Conservation (phyloP, 2,797 vertebrate genomes). For the Enteromius unitaeniatus region DNA sequence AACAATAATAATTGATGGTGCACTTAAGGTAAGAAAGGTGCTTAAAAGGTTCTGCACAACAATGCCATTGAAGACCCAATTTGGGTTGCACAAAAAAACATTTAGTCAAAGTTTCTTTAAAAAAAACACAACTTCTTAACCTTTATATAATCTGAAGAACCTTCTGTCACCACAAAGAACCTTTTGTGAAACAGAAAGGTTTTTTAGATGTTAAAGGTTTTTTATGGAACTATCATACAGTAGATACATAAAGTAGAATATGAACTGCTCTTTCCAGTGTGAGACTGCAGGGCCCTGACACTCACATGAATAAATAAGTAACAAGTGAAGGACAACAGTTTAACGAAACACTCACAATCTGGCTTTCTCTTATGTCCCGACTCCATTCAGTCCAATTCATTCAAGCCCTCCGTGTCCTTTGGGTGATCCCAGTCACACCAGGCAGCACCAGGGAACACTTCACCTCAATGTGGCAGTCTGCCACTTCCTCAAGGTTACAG, state of each 20-base stretch:
- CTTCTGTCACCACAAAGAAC: too few relatives aligned
- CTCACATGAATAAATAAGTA: slow-evolving; percentile 33
- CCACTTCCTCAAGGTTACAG: slow-evolving; percentile 17
- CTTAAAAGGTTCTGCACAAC: too few relatives aligned
- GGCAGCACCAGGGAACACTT: background rate
- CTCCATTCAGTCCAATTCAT: background rate
- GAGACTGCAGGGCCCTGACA: background rate
- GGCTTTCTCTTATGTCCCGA: background rate
- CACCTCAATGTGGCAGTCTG: slow-evolving; percentile 4
- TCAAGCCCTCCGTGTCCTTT: background rate
- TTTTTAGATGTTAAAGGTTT: too few relatives aligned
- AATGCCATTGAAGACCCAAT: too few relatives aligned
- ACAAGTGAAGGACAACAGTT: slow-evolving; percentile 6
- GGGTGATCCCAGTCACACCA: background rate
- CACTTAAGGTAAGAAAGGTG: too few relatives aligned
- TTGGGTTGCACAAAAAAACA: too few relatives aligned
- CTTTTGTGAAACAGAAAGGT: too few relatives aligned
- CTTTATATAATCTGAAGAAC: too few relatives aligned
- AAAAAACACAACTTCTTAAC: too few relatives aligned
- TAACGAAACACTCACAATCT: background rate
- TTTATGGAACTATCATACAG: background rate
- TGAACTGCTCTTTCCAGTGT: slow-evolving; percentile 3
- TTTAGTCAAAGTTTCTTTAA: too few relatives aligned
- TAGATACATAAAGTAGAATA: background rate
- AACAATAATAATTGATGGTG: too few relatives aligned